Conservation (phyloP, 1,140 invertebrate species). For the Leguminivora glycinivorella region DNA sequence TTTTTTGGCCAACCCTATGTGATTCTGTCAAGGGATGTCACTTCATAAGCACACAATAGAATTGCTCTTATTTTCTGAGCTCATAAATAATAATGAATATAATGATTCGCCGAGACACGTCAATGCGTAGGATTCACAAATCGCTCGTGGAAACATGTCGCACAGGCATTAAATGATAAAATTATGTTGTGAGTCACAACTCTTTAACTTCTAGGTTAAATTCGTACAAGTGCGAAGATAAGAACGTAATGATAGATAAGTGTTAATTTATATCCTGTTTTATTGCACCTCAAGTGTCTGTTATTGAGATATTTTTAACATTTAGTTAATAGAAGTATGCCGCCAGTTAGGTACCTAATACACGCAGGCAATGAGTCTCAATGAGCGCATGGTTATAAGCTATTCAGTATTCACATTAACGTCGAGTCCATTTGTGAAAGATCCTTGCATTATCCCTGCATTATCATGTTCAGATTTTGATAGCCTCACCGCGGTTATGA, state of each 20-base stretch:
- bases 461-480: too few species aligned
- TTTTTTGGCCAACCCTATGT: neutral
- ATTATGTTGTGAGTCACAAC: neutral
- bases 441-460: too few species aligned
- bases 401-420: too few species aligned
- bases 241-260: neutral
- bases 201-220: too few species aligned
- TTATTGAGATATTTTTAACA: too few species aligned
- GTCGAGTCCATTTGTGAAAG: too few species aligned
- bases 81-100: constrained; percentile 3
- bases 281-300: neutral
- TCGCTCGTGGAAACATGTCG: neutral
- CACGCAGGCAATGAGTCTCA: too few species aligned
- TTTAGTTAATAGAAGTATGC: too few species aligned
- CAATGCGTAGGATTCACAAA: neutral
- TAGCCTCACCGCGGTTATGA: too few species aligned
- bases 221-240: neutral
- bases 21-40: neutral
- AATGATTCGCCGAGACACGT: neutral
- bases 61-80: constrained; percentile 6
- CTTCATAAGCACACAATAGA: neutral
- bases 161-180: too few species aligned
- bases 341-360: too few species aligned
- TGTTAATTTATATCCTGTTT: neutral
- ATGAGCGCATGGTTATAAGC: too few species aligned